These are phyloP conservation scores for Eospalax fontanierii DNA, from an alignment of 2,797 vertebrate species.

Conservation along the genomic window DNA sequence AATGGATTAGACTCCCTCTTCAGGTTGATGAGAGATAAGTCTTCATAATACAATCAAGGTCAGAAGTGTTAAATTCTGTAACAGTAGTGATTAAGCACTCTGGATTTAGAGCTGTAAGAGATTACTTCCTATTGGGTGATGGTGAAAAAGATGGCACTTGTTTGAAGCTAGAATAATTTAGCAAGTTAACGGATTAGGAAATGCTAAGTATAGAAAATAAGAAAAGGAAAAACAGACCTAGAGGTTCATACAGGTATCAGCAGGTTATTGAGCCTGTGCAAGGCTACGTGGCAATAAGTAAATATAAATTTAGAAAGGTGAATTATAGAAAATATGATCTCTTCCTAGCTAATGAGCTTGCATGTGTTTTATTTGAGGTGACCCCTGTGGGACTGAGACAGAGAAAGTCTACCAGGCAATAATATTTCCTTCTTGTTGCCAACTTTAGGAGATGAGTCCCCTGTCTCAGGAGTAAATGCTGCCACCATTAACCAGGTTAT, in stretches of 20 bases:
- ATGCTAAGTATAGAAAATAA: constrained; percentile 31
- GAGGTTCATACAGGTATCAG: background rate
- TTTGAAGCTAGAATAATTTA: constrained; percentile 62
- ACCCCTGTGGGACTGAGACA: background rate
- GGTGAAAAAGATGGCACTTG: background rate
- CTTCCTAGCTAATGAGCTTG: background rate
- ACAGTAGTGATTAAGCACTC: constrained; percentile 35
- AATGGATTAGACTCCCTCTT: background rate
- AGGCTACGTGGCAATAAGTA: constrained; percentile 8
- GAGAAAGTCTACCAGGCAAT: constrained; percentile 18
- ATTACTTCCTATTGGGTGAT: constrained; percentile 45
- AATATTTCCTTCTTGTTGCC: background rate
- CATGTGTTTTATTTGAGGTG: constrained; percentile 3
- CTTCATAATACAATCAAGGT: constrained; percentile 45
- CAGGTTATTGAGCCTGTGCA: background rate
- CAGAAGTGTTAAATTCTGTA: constrained; percentile 45
- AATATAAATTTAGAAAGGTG: constrained; percentile 8
- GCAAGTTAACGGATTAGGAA: constrained; percentile 28
- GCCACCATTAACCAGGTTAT: background rate
- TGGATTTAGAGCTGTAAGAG: constrained; percentile 59
- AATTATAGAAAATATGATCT: background rate
- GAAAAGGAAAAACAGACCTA: background rate
- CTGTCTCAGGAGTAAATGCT: background rate
- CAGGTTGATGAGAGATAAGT: constrained; percentile 17
- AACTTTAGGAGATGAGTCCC: background rate